phyloP scores from a whole-genome alignment of 2,797 vertebrate species.

The Hapalemur alaotrensis region DNA sequence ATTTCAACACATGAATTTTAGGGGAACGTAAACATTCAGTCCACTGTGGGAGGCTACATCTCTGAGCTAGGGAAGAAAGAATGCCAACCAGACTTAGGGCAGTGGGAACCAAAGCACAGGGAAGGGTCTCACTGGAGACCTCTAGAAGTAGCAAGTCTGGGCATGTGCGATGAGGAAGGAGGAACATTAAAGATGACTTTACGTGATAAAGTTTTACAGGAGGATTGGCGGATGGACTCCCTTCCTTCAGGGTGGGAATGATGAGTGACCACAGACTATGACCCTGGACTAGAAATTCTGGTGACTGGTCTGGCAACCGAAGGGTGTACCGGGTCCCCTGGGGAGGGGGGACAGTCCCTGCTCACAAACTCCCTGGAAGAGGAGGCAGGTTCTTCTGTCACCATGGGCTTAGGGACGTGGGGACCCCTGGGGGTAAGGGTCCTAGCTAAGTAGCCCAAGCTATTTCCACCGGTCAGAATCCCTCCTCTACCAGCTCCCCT shows the following conservation, averaged over 20 bases:
- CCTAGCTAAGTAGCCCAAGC: neutral
- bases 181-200: fast-evolving
- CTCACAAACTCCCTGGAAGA: neutral
- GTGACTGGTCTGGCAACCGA: neutral
- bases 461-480: neutral
- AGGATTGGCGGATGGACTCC: neutral
- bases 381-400: neutral
- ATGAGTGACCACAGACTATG: fast-evolving
- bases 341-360: neutral
- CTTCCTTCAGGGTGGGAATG: neutral
- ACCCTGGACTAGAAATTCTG: neutral
- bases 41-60: neutral
- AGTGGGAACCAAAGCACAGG: neutral
- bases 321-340: neutral
- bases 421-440: neutral
- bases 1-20: neutral
- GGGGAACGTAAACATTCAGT: neutral
- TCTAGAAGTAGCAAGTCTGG: neutral
- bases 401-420: neutral
- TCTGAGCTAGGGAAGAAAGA: neutral
- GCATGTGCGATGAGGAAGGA: neutral
- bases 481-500: neutral
- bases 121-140: neutral
- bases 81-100: neutral
- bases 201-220: neutral